Evolutionary conservation across 2,888 invertebrate species (phyloP), one percentile per base, ranked within the genome.

Genomic region (Tachina lurida): DNA sequence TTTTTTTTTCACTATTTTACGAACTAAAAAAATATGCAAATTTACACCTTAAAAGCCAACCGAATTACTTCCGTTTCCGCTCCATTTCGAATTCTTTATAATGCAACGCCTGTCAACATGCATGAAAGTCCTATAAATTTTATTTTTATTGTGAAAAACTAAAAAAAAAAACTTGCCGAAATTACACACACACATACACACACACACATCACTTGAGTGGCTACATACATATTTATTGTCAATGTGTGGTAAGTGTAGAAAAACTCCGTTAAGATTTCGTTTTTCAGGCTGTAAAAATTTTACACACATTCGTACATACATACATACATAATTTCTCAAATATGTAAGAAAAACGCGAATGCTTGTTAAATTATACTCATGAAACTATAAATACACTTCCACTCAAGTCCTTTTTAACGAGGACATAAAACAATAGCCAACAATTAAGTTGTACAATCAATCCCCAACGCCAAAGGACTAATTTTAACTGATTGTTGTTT

Each of bases 31-130:
- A 67, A 77, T 86, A 86, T 86, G 86, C 86, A 86, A 86, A 86
- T 83, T 86, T 73, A 67, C 83, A 83, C 71, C 82, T 83, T 83
- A 79, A 85, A 82, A 82, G 85, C 78, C 85, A 74, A 85, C 78
- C 82, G 85, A 85, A 86, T 86, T 80, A 83, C 83, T 86, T 86
- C 86, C 86, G 83, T 76, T 86, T 86, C 86, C 86, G 83, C 80
- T 86, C 83, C 86, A 80, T 86, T 86, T 86, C 83, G 76, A 80
- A 86, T 80, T 71, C 79, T 76, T 86, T 82, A 86, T 86, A 80
- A 67, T 86, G 86, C 83, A 86, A 86, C 86, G 86, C 86, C 86
- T 86, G 86, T 86, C 86, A 86, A 86, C 86, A 83, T 86, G 86
- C 86, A 83, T 86, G 86, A 83, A 86, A 86, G 83, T 80, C 76